Base-by-base conservation (phyloP, 2,797 vertebrate genomes). In the Platyrinchus mystaceus region DNA sequence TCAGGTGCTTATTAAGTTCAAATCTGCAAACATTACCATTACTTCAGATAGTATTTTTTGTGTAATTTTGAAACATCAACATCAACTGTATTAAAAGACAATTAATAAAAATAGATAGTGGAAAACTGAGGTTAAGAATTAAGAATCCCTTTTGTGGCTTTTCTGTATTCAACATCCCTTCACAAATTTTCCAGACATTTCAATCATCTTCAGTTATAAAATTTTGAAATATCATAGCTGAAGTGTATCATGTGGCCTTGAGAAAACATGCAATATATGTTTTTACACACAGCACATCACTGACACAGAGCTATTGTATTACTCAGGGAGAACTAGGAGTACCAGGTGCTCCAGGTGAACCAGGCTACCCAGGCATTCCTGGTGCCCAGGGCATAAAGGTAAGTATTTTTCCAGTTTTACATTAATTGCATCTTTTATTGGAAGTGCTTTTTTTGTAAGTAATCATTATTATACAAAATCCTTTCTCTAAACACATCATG, bases 291-390 rank as follows among this genome's bases (percentile, higher is more conserved):
- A 56, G 26, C 75, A 67, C 12, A 16, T 94, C 58, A 84, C 32
- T 71, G 47, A 95, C 71, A 88, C 37, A 70, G 58, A 90, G 62
- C 74, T 96, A 32, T 90, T 97, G 18, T 97, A 43, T 96, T 95
- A 56, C 71, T 50, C 94, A 99, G 99, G 99, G 99, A 89, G 98
- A 98, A 70, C 59, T 96, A 89, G 99, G 99, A 84, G 89, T 97
- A 71, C 94, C 97, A 27, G 99, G 99, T 62, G 73, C 69, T 62
- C 92, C 97, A 55, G 99, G 99, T 76, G 98, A 99, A 90, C 98
- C 98, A 50, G 99, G 99, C 89, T 98, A 99, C 84, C 97, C 98
- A 50, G 99, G 99, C 68, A 97, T 99, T 94, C 98, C 99, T 81
- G 99, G 99, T 87, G 95, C 97, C 66, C 97, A 97, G 67, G 99